These are phyloP conservation scores for Mermis nigrescens DNA, from an alignment of 2,888 invertebrate genomes.

Conservation along the genomic window DNA sequence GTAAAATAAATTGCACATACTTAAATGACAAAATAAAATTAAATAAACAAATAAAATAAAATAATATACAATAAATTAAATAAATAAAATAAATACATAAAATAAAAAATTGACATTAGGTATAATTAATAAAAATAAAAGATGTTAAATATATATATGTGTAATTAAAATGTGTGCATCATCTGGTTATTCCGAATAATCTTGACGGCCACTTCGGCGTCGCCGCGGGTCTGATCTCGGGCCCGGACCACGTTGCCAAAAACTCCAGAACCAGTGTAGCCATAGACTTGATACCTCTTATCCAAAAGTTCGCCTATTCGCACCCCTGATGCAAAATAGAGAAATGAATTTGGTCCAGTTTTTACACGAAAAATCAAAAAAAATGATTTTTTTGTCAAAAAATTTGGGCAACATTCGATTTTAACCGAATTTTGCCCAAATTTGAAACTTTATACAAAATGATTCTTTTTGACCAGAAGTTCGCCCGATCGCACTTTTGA, in stretches of 20 bases:
- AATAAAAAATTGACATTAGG: no score
- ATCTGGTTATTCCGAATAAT: slow-evolving; percentile 97
- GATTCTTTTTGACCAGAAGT: no score
- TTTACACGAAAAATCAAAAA: slow-evolving; percentile 8
- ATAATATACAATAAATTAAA: background rate
- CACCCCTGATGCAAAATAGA: no score
- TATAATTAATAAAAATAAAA: no score
- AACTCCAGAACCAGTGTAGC: slow-evolving; percentile 94
- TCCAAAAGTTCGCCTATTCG: slow-evolving; percentile 82
- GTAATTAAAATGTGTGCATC: slow-evolving; percentile 73
- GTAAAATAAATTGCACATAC: background rate
- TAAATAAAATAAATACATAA: background rate
- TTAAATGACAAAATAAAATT: background rate
- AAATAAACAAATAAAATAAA: background rate
- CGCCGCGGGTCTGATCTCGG: slow-evolving; percentile 59
- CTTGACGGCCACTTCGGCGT: slow-evolving; percentile 82
- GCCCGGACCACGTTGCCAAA: slow-evolving; percentile 92
- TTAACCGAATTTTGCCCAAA: no score
- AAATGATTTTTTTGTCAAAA: background rate
- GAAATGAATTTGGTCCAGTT: slow-evolving; percentile 5
- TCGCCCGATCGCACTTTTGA: no score
- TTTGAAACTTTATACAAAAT: no score
- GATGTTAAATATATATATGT: no score
- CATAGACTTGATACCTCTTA: slow-evolving; percentile 76
- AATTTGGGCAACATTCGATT: no score